Evolutionary conservation across 2,113 vertebrate species (phyloP).

Genomic region (Pelmatolapia mariae): DNA sequence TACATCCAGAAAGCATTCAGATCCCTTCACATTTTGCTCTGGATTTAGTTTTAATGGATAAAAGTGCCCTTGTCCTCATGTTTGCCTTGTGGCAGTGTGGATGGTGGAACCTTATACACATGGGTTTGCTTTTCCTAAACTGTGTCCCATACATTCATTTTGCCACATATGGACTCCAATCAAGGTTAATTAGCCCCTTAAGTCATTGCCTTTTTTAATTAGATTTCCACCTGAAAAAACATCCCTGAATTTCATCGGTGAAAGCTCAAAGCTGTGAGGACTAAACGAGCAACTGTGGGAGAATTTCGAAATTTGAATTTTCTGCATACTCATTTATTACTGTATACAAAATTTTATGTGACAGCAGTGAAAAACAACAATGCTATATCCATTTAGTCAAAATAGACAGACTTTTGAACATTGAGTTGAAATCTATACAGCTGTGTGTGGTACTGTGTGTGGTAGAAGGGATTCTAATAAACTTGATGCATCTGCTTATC

Average conservation of each 20-base stretch:
- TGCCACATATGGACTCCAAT: background rate
- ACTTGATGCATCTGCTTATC: background rate
- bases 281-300: background rate
- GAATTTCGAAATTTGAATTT: background rate
- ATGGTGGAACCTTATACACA: background rate
- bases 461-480: background rate
- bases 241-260: background rate
- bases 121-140: background rate
- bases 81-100: background rate
- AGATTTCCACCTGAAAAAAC: background rate
- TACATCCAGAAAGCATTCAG: background rate
- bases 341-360: background rate
- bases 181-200: background rate
- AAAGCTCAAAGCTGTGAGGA: background rate
- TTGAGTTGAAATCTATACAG: background rate
- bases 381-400: background rate
- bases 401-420: background rate
- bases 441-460: background rate
- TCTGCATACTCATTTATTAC: background rate
- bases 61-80: background rate
- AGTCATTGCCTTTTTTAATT: background rate
- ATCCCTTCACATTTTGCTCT: background rate
- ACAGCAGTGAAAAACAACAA: accelerated
- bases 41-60: background rate
- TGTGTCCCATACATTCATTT: accelerated